phyloP scores from a whole-genome alignment of 2,797 vertebrate genomes.

The Argentina silus region DNA sequence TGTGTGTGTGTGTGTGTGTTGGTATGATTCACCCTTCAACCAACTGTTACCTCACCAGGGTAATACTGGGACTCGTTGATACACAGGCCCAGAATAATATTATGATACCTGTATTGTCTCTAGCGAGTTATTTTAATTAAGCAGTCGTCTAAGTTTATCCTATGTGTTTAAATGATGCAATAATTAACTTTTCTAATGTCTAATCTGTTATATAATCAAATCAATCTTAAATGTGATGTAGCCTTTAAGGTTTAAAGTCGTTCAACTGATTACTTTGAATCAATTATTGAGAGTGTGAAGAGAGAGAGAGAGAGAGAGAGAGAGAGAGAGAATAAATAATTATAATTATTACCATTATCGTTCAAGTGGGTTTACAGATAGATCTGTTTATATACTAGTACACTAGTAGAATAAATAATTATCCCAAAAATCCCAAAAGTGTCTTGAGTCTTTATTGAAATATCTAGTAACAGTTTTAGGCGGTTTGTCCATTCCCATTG shows the following conservation, averaged over 20 bases:
- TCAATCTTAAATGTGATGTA: too few relatives aligned
- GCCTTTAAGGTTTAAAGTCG: too few relatives aligned
- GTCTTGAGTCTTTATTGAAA: slow-evolving; percentile 58
- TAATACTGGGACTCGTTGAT: not conserved
- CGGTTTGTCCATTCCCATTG: slow-evolving; percentile 58
- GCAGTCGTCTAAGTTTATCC: not conserved
- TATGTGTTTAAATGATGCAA: not conserved
- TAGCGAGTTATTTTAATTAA: not conserved
- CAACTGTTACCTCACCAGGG: slow-evolving; percentile 4
- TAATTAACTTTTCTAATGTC: not conserved
- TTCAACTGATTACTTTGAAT: too few relatives aligned
- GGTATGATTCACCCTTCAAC: slow-evolving; percentile 4
- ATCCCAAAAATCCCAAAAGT: slow-evolving; percentile 11
- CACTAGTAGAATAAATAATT: not conserved
- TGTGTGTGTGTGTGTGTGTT: not conserved
- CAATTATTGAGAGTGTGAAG: too few relatives aligned
- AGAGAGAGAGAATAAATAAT: too few relatives aligned
- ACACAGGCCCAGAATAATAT: not conserved
- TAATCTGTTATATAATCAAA: not conserved
- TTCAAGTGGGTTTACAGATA: too few relatives aligned
- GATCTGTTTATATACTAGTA: too few relatives aligned
- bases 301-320: too few relatives aligned
- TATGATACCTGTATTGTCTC: slow-evolving; percentile 13
- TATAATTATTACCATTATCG: too few relatives aligned
- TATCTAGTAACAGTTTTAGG: slow-evolving; percentile 58